These are phyloP conservation scores for Drosophila prolongata DNA, from an alignment of 2,888 invertebrate species.

Conservation along the genomic window DNA sequence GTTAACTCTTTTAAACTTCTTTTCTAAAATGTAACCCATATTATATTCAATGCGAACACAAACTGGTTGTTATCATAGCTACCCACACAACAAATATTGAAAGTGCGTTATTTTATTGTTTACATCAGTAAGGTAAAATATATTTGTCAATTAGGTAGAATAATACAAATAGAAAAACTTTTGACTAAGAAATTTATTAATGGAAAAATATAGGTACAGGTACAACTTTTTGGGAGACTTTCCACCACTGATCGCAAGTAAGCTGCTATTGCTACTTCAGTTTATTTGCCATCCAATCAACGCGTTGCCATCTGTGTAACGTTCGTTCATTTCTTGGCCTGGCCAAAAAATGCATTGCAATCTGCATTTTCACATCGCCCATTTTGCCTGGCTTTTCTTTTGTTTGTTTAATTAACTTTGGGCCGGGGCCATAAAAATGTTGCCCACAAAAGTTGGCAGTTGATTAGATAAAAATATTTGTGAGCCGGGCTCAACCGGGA, in stretches of 20 bases:
- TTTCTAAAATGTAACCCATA: too few species aligned
- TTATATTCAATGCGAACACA: too few species aligned
- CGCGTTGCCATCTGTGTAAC: slow-evolving; percentile 59
- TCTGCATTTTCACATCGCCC: slow-evolving; percentile 59
- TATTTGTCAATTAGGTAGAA: too few species aligned
- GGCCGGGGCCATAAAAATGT: slow-evolving; percentile 28
- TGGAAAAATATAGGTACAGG: not conserved
- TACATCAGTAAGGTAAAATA: too few species aligned
- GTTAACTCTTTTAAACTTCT: too few species aligned
- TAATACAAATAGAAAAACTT: too few species aligned
- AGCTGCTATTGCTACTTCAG: slow-evolving; percentile 12
- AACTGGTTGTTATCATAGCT: too few species aligned
- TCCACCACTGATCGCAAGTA: slow-evolving; percentile 11
- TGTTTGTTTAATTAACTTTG: slow-evolving; percentile 64
- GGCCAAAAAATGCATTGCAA: slow-evolving; percentile 54
- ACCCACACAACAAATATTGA: too few species aligned
- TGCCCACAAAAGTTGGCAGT: not conserved
- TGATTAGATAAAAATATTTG: slow-evolving; percentile 27
- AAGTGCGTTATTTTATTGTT: too few species aligned
- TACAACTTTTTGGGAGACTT: not conserved
- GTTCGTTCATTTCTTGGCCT: slow-evolving; percentile 43
- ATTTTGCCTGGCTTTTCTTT: slow-evolving; percentile 47
- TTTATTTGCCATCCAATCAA: slow-evolving; percentile 55
- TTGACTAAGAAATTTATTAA: not conserved
- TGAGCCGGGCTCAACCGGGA: slow-evolving; percentile 83